phyloP scores from a whole-genome alignment of 2,888 invertebrate genomes.

The Eremobia ochroleuca region DNA sequence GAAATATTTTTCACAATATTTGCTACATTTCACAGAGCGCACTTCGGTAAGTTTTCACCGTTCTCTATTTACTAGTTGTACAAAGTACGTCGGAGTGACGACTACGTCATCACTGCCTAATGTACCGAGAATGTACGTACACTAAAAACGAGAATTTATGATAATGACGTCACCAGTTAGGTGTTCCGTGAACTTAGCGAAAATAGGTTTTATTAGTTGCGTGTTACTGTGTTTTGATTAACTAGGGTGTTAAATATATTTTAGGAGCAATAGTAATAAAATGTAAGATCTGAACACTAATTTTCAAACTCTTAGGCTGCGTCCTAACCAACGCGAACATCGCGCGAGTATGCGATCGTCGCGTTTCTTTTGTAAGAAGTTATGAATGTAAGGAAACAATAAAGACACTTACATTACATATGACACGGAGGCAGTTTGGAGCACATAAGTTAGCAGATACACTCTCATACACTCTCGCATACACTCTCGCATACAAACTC shows the following conservation, averaged over 20 bases:
- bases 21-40: background rate
- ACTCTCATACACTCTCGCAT: too few relatives aligned
- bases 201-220: slow-evolving; percentile 58
- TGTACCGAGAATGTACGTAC: slow-evolving; percentile 32
- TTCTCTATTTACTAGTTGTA: slow-evolving; percentile 31
- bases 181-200: slow-evolving; percentile 36
- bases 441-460: too few relatives aligned
- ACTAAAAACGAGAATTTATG: slow-evolving; percentile 49
- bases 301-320: background rate
- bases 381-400: too few relatives aligned
- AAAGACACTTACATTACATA: too few relatives aligned
- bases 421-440: too few relatives aligned
- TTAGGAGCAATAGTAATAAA: background rate
- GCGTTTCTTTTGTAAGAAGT: background rate
- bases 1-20: background rate
- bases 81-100: slow-evolving; percentile 26
- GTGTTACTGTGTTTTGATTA: slow-evolving; percentile 40
- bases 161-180: slow-evolving; percentile 45
- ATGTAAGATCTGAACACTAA: background rate
- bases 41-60: slow-evolving; percentile 18
- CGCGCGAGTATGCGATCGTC: background rate
- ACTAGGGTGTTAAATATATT: slow-evolving; percentile 23
- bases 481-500: too few relatives aligned
- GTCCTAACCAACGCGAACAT: background rate
- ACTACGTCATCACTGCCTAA: slow-evolving; percentile 43